Percentiles rank a stretch among this genome's conserved stretches.
Evolutionary conservation across 2,797 vertebrate genomes (phyloP).

Genomic region (Staurois parvus): DNA sequence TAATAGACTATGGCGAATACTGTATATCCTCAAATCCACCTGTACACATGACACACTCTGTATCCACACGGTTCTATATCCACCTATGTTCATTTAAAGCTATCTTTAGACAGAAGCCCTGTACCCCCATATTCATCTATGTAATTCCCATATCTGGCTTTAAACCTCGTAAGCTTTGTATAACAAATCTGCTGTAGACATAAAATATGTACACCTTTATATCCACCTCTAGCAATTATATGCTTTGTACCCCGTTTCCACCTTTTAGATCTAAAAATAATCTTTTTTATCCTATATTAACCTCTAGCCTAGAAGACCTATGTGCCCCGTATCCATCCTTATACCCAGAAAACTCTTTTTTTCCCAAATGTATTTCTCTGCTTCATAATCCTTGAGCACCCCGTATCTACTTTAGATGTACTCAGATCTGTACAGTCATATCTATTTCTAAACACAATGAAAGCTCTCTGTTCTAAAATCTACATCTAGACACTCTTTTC

Average conservation of each 20-base stretch:
- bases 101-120: not conserved
- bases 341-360: not conserved
- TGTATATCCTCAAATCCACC: not conserved
- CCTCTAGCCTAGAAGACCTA: not conserved
- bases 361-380: no score
- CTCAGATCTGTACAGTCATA: no score
- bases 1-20: not conserved
- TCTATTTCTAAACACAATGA: no score
- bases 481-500: no score
- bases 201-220: no score
- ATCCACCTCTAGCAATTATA: no score
- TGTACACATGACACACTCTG: not conserved
- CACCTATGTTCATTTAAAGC: not conserved
- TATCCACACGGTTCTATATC: not conserved
- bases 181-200: not conserved
- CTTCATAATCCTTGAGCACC: no score
- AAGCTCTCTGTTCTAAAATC: no score
- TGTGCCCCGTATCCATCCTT: not conserved
- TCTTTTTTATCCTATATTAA: not conserved
- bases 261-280: not conserved
- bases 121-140: not conserved
- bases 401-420: no score
- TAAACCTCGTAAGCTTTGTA: not conserved
- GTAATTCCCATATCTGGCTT: no score
- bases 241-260: not conserved